Percentiles rank a stretch among this genome's conserved stretches.
These are phyloP conservation scores for Pachycephus smyrnensis DNA, from an alignment of 2,888 invertebrate genomes.

Conservation along the genomic window DNA sequence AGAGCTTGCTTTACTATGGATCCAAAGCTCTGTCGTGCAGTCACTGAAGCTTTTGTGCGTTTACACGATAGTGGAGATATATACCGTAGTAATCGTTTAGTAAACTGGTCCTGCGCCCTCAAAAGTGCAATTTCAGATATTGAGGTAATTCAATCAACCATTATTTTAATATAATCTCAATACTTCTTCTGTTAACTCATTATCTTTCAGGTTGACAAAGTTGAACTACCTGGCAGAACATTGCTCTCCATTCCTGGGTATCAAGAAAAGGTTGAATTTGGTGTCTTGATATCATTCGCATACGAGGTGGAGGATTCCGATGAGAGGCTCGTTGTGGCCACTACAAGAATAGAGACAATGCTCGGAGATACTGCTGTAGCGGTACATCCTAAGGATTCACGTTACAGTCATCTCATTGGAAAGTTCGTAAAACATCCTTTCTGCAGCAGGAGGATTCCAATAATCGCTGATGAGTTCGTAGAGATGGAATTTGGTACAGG, in stretches of 20 bases:
- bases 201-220: conserved; percentile 81
- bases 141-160: conserved; percentile 73
- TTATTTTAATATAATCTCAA: conserved; percentile 8
- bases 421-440: conserved; percentile 91
- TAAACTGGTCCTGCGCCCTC: conserved; percentile 98
- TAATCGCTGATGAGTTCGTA: conserved; percentile 94
- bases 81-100: conserved; percentile 92
- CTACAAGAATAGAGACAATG: conserved; percentile 99
- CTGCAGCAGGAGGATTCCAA: conserved; percentile 82
- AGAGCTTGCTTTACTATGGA: conserved; percentile 98
- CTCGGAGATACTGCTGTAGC: conserved; percentile 97
- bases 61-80: conserved; percentile 90
- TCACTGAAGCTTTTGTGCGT: conserved; percentile 93
- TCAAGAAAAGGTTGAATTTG: conserved; percentile 91
- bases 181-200: conserved; percentile 16
- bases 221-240: conserved; percentile 88
- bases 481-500: conserved; percentile 97
- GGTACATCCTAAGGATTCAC: conserved; percentile 92
- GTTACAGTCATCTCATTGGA: conserved; percentile 87
- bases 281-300: conserved; percentile 91
- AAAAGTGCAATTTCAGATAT: conserved; percentile 99
- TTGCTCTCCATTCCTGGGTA: conserved; percentile 92
- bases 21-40: conserved; percentile 85
- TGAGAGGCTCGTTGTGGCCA: conserved; percentile 93
- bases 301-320: conserved; percentile 81